Evolutionary conservation across 2,888 invertebrate species (phyloP).

Genomic region (Tachina lurida): DNA sequence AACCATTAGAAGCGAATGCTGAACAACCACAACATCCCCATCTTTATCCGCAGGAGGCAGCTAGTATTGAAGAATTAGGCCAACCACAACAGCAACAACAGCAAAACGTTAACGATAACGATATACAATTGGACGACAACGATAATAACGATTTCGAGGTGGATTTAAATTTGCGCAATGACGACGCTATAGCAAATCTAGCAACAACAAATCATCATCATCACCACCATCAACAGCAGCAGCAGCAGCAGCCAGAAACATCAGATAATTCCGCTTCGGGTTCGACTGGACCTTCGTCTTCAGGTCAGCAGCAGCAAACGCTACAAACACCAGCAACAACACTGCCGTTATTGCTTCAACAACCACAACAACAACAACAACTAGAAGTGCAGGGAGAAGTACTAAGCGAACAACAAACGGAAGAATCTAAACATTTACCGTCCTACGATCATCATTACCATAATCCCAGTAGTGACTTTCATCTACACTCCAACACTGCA

Average conservation of each 20-base stretch:
- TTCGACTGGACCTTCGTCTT: conserved; percentile 60
- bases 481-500: conserved; percentile 46
- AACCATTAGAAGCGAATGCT: conserved; percentile 62
- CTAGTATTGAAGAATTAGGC: conserved; percentile 34
- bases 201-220: conserved; percentile 28
- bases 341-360: conserved; percentile 70
- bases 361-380: conserved; percentile 45
- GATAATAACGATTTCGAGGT: conserved; percentile 68
- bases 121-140: conserved; percentile 70
- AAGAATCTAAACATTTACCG: conserved; percentile 71
- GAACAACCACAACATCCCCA: conserved; percentile 51
- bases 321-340: conserved; percentile 66
- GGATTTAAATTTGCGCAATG: conserved; percentile 63
- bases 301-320: conserved; percentile 60
- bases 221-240: conserved; percentile 19
- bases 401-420: conserved; percentile 36
- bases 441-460: conserved; percentile 71
- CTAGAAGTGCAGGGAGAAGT: conserved; percentile 47
- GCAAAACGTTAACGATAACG: conserved; percentile 17
- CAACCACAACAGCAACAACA: conserved; percentile 32
- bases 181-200: conserved; percentile 50
- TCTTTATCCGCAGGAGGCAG: conserved; percentile 55
- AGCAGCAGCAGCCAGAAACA: conserved; percentile 25
- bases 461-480: conserved; percentile 58
- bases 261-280: conserved; percentile 67